Base-by-base conservation (phyloP, 2,797 vertebrate species). In the Intellagama lesueurii region DNA sequence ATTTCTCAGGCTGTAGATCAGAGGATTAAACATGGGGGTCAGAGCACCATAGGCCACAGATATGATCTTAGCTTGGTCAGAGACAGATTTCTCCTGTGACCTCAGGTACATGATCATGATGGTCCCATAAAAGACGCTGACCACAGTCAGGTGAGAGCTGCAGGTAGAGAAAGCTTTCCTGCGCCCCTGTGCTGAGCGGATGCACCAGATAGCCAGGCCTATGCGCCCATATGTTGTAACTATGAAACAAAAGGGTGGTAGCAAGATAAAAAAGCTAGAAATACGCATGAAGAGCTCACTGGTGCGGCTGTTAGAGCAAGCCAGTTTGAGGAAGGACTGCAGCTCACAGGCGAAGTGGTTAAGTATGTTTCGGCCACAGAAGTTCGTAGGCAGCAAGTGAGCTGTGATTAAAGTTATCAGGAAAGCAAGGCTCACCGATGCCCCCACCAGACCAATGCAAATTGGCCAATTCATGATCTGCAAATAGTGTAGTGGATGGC, bases 81-180 rank as follows among this genome's bases (percentile, higher is more conserved):
- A 93, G 44, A 83, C 56, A 76, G 60, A 90, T 40, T 93, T 91
- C 56, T 85, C 91, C 80, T 87, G 86, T 1, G 94, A 93, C 5
- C 88, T 91, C 40, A 95, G 85, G 73, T 95, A 95, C 83, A 95
- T 30, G 70, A 94, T 91, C 75, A n/a, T n/a, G n/a, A n/a, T n/a
- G n/a, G n/a, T n/a, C n/a, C n/a, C n/a, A n/a, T n/a, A n/a, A n/a
- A n/a, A n/a, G n/a, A n/a, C n/a, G n/a, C n/a, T n/a, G n/a, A n/a
- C 94, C 19, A 95, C 89, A 16, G 91, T 92, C n/a, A 94, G 94
- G 75, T 95, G 95, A 78, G 95, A 95, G 2, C 90, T 96, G 40
- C 97, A 98, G 17, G 97, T 98, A n/a, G 96, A 97, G 11, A 97
- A 75, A 70, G 96, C 94, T 85, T 98, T 98, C 1, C 92, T 30